These are phyloP conservation scores for Dolichotis patagonum DNA, from an alignment of 2,113 vertebrate species.

Conservation along the genomic window DNA sequence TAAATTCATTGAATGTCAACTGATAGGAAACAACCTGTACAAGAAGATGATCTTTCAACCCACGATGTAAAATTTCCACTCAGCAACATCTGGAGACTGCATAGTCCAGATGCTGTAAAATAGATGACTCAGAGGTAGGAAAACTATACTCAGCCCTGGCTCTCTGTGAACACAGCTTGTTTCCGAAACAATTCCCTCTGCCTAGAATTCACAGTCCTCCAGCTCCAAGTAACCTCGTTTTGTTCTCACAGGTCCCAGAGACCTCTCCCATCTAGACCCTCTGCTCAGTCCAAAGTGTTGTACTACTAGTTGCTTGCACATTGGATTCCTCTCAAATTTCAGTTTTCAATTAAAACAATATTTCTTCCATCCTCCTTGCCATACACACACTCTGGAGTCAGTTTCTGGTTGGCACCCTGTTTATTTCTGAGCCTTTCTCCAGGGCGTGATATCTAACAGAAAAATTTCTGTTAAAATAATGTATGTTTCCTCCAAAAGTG, in stretches of 20 bases:
- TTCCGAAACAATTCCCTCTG: background rate
- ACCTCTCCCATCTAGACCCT: background rate
- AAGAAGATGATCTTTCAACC: background rate
- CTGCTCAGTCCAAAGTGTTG: background rate
- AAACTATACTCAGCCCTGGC: background rate
- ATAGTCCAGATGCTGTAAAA: background rate
- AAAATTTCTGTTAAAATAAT: slow-evolving; percentile 33
- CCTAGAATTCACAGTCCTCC: background rate
- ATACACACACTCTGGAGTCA: background rate
- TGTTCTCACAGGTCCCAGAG: background rate
- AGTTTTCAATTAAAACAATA: slow-evolving; percentile 35
- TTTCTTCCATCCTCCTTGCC: background rate
- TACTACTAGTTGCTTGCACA: background rate
- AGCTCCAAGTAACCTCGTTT: background rate
- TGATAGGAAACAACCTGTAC: background rate
- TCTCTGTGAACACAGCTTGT: background rate
- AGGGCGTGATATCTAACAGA: background rate
- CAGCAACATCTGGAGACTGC: slow-evolving; percentile 42
- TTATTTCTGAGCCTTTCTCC: background rate
- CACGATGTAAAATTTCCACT: slow-evolving; percentile 23
- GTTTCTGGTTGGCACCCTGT: background rate
- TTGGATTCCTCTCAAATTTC: slow-evolving; percentile 17
- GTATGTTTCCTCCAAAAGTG: background rate
- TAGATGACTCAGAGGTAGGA: background rate
- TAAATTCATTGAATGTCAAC: background rate